A percentile compares a stretch with the other conserved stretches of the same genome.
Conservation (phyloP, 2,797 vertebrate species). For the Pantherophis vulpinus region DNA sequence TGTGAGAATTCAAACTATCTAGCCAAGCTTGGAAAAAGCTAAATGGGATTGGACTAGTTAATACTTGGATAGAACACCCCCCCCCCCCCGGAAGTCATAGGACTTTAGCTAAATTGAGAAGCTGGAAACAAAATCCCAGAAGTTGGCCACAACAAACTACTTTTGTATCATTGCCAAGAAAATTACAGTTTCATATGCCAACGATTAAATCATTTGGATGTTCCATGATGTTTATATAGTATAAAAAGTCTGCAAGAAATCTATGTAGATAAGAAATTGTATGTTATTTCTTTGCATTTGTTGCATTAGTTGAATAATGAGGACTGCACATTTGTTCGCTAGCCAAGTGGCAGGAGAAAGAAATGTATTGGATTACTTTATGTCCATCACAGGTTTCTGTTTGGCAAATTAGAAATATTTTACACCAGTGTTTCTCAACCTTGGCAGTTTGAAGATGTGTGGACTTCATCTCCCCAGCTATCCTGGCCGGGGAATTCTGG, state of each 20-base stretch:
- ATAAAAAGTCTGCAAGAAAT: neutral
- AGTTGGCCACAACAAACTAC: neutral
- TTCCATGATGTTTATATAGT: neutral
- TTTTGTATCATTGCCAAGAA: neutral
- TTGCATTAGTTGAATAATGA: neutral
- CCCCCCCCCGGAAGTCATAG: neutral
- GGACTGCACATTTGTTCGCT: neutral
- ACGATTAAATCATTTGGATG: neutral
- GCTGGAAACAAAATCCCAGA: neutral
- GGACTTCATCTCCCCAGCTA: neutral
- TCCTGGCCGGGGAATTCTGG: neutral
- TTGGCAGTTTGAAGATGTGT: neutral
- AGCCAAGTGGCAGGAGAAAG: neutral
- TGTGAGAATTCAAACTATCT: neutral
- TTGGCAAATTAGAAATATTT: neutral
- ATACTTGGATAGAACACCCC: neutral
- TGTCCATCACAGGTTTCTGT: neutral
- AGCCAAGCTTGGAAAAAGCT: neutral
- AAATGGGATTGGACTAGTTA: neutral
- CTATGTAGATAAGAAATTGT: neutral
- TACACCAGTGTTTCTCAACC: neutral
- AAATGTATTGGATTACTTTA: neutral
- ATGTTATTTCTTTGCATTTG: neutral
- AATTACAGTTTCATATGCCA: neutral
- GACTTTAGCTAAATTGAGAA: neutral